These are phyloP conservation scores for Clistopyga incitator DNA, from an alignment of 2,888 invertebrate species.

Conservation along the genomic window DNA sequence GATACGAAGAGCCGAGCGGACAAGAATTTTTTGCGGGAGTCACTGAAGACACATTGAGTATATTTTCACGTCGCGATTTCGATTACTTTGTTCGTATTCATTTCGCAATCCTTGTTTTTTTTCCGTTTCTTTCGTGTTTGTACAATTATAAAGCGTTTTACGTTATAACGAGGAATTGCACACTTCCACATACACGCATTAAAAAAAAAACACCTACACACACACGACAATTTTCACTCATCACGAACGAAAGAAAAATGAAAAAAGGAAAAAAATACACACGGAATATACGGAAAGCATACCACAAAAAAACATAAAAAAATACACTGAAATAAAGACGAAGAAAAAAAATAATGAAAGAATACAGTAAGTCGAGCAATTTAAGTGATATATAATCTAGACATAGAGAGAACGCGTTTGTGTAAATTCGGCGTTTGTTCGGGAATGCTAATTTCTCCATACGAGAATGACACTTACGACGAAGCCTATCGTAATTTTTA, in stretches of 20 bases:
- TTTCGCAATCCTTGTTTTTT: slow-evolving; percentile 75
- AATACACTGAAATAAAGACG: slow-evolving; percentile 66
- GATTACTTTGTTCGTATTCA: slow-evolving; percentile 75
- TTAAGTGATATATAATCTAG: slow-evolving; percentile 83
- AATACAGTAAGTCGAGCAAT: slow-evolving; percentile 81
- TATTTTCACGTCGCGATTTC: slow-evolving; percentile 69
- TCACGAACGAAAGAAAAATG: slow-evolving; percentile 60
- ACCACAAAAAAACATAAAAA: slow-evolving; percentile 62
- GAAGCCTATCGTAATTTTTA: slow-evolving; percentile 77
- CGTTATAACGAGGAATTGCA: slow-evolving; percentile 77
- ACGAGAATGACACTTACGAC: slow-evolving; percentile 69
- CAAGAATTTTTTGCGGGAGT: slow-evolving; percentile 36
- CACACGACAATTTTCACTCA: slow-evolving; percentile 62
- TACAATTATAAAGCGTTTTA: slow-evolving; percentile 74
- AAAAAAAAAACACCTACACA: too few relatives aligned
- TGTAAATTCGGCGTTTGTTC: slow-evolving; percentile 81
- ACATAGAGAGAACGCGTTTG: slow-evolving; percentile 80
- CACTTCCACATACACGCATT: slow-evolving; percentile 65
- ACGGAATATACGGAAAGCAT: slow-evolving; percentile 53
- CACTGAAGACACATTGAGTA: slow-evolving; percentile 46
- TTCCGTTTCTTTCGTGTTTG: slow-evolving; percentile 70
- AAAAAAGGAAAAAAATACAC: slow-evolving; percentile 56
- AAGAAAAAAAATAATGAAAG: slow-evolving; percentile 59
- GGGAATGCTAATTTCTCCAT: slow-evolving; percentile 77
- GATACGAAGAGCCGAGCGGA: slow-evolving; percentile 32